Evolutionary conservation across 2,797 vertebrate genomes (phyloP).

Genomic region (Lutjanus argentimaculatus): DNA sequence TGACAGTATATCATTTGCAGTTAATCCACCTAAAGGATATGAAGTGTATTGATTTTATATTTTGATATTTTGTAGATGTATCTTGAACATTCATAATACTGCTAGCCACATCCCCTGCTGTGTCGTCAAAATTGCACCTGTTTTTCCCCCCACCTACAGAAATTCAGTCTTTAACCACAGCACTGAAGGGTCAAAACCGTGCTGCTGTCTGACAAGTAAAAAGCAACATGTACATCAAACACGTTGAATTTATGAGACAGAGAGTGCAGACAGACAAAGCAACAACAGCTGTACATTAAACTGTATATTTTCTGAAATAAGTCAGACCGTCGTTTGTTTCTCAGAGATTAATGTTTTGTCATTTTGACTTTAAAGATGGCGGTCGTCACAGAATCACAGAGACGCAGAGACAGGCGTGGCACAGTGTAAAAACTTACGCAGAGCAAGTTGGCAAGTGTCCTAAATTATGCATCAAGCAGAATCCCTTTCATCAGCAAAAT

Average conservation of each 20-base stretch:
- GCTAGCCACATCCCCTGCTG: not conserved
- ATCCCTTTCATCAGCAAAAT: slow-evolving; percentile 45
- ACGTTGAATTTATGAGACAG: not conserved
- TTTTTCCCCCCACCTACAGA: no score
- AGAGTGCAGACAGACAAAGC: not conserved
- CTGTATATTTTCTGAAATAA: not conserved
- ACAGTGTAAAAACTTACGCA: not conserved
- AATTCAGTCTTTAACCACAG: not conserved
- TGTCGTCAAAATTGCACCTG: not conserved
- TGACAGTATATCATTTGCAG: not conserved
- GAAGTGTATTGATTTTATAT: not conserved
- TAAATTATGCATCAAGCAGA: slow-evolving; percentile 47
- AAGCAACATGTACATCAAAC: not conserved
- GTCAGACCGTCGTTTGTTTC: not conserved
- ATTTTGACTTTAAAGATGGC: not conserved
- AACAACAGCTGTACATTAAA: not conserved
- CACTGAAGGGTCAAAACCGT: not conserved
- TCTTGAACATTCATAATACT: not conserved
- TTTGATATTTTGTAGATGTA: not conserved
- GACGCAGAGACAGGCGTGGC: not conserved
- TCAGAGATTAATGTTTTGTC: not conserved
- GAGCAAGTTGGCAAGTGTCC: slow-evolving; percentile 6
- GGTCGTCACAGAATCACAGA: not conserved
- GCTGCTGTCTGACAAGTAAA: not conserved
- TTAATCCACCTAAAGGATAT: not conserved